These are phyloP conservation scores for Villa cingulata DNA, from an alignment of 2,888 invertebrate species.

Conservation along the genomic window DNA sequence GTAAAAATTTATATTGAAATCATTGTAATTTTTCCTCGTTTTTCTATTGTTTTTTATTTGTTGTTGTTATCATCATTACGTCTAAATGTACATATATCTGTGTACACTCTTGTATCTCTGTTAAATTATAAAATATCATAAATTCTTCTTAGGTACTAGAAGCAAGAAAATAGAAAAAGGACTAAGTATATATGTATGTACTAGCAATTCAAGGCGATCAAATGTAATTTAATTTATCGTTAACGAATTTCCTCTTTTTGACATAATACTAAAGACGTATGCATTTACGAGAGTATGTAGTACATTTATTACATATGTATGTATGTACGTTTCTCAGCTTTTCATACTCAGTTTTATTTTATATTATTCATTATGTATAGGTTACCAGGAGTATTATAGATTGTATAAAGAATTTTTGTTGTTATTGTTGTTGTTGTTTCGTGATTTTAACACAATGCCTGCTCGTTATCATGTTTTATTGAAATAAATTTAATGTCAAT, in stretches of 20 bases:
- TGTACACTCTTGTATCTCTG: slow-evolving; percentile 2
- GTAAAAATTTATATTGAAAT: not conserved
- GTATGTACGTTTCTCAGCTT: too few relatives aligned
- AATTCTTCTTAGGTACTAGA: too few relatives aligned
- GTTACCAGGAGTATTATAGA: too few relatives aligned
- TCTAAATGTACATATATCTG: not conserved
- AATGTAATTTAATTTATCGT: slow-evolving; percentile 10
- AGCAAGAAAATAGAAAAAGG: too few relatives aligned
- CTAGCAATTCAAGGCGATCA: slow-evolving; percentile 8
- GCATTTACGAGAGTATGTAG: too few relatives aligned
- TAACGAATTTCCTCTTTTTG: slow-evolving; percentile 8
- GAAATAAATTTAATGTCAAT: slow-evolving; percentile 7
- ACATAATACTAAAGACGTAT: too few relatives aligned
- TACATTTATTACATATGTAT: too few relatives aligned
- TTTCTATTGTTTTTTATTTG: too few relatives aligned
- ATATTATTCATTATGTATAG: too few relatives aligned
- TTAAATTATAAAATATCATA: too few relatives aligned
- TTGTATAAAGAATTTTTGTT: slow-evolving; percentile 1
- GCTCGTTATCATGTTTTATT: slow-evolving; percentile 10
- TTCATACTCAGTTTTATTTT: too few relatives aligned
- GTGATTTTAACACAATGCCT: slow-evolving; percentile 8
- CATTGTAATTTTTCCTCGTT: not conserved
- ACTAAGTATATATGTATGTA: not conserved
- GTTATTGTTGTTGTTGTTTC: not conserved
- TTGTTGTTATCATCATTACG: not conserved